Evolutionary conservation across 64 coral and sea anemone species (phyloP).

Genomic region (Montipora foliosa): DNA sequence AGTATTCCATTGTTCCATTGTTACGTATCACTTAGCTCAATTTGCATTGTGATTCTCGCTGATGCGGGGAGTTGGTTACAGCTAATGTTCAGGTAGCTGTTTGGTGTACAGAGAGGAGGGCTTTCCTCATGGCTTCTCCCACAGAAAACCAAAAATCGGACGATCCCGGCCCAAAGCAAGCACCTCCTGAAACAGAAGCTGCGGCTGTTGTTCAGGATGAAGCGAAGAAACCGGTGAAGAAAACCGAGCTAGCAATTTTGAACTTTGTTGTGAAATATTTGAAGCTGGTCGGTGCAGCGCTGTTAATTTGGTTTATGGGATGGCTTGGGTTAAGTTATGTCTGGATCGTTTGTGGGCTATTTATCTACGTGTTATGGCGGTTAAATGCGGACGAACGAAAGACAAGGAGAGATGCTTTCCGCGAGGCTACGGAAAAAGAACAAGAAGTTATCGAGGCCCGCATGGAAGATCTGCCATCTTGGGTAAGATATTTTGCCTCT

Average conservation of each 20-base stretch:
- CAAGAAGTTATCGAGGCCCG: slow-evolving; percentile 77
- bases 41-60: background rate
- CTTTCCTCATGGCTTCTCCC: background rate
- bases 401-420: slow-evolving; percentile 74
- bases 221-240: slow-evolving; percentile 48
- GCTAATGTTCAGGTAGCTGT: too few relatives aligned
- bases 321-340: slow-evolving; percentile 95
- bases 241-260: slow-evolving; percentile 77
- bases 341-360: slow-evolving; percentile 80
- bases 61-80: background rate
- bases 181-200: background rate
- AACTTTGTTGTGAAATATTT: slow-evolving; percentile 95
- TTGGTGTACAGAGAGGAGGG: background rate
- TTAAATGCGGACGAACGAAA: slow-evolving; percentile 85
- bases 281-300: slow-evolving; percentile 82
- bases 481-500: slow-evolving; percentile 61
- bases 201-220: background rate
- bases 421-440: slow-evolving; percentile 75
- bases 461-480: slow-evolving; percentile 90
- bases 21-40: slow-evolving; percentile 16
- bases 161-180: background rate
- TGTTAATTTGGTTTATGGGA: slow-evolving; percentile 95
- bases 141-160: background rate
- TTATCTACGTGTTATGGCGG: slow-evolving; percentile 83
- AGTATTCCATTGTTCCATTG: background rate